phyloP scores from a whole-genome alignment of 2,888 invertebrate species.

The Gryllus longicercus region DNA sequence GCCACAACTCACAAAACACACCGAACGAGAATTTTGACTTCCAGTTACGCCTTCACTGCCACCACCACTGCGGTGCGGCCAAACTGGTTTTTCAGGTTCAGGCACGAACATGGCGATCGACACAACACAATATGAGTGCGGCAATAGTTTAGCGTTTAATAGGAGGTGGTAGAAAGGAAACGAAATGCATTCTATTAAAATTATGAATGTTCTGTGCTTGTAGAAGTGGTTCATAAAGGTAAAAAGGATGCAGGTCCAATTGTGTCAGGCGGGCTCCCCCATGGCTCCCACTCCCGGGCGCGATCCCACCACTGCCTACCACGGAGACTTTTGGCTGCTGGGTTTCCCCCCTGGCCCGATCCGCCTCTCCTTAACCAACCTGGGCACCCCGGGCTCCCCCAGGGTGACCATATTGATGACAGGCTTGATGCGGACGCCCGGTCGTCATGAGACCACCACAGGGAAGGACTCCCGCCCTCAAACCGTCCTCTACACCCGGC shows the following conservation, averaged over 20 bases:
- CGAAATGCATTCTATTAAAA: no score
- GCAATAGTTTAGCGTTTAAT: no score
- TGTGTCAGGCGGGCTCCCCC: constrained; percentile 79
- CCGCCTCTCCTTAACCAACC: constrained; percentile 88
- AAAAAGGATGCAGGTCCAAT: constrained; percentile 69
- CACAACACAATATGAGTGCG: no score
- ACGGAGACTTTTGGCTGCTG: constrained; percentile 99
- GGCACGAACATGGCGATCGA: no score
- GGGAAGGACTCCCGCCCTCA: constrained; percentile 80
- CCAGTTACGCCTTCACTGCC: no score
- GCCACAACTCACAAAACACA: no score
- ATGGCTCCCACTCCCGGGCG: constrained; percentile 91
- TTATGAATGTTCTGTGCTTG: no score
- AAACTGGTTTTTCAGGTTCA: no score
- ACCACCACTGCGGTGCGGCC: no score
- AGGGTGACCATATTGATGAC: constrained; percentile 92
- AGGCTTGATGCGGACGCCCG: constrained; percentile 81
- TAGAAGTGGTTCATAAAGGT: background rate
- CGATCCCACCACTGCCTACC: constrained; percentile 98
- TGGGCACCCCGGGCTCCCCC: constrained; percentile 80
- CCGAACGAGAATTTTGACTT: no score
- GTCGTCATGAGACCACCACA: constrained; percentile 39
- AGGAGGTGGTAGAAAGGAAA: no score
- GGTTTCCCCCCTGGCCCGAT: constrained; percentile 72
- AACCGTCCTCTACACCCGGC: constrained; percentile 66